Base-by-base conservation (phyloP, 2,888 invertebrate species). In the Calliphora vomitoria region DNA sequence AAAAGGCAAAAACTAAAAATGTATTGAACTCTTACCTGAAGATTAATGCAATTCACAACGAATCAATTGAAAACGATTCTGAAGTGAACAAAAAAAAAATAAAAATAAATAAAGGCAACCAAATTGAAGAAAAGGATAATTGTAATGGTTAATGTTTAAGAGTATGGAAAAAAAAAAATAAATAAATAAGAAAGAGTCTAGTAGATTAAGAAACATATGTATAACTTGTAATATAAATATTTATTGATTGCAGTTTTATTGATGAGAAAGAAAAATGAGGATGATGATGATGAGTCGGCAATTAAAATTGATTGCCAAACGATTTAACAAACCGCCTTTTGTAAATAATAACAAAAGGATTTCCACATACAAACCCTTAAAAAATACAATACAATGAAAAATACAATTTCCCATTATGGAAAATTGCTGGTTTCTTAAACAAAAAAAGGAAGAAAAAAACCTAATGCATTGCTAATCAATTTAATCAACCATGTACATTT, bases 231-330 rank as follows among this genome's bases (percentile, higher is more conserved):
- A 79, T 60, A 85, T 79, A 87, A 87, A 85, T 87, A 85, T 85
- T 69, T 82, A 82, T 85, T 87, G 82, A 87, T 87, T 85, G 87
- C 87, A 79, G 66, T 85, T 79, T 82, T 75, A 87, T 87, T 87
- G 79, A 79, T 79, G 85, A 55, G 47, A 76, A 66, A 79, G 41
- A 31, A 69, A 31, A 15, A 50, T 50, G 35, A 69, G 62, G 62
- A 82, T 75, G 35, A 69, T 69, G 62, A 82, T 75, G 85, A 82
- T 87, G 87, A 87, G 82, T 71, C 62, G 82, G 82, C 87, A 87
- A 87, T 87, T 87, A 85, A 87, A 87, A 82, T 71, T 87, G 87
- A 87, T 85, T 85, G 87, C 87, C 87, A 87, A 87, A 79, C 82
- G 82, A 85, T 85, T 87, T 85, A 85, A 85, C 50, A 79, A 87